Base-by-base conservation (phyloP, 37 sponge, comb jelly and placozoan genomes). In the Crambe crambe region DNA sequence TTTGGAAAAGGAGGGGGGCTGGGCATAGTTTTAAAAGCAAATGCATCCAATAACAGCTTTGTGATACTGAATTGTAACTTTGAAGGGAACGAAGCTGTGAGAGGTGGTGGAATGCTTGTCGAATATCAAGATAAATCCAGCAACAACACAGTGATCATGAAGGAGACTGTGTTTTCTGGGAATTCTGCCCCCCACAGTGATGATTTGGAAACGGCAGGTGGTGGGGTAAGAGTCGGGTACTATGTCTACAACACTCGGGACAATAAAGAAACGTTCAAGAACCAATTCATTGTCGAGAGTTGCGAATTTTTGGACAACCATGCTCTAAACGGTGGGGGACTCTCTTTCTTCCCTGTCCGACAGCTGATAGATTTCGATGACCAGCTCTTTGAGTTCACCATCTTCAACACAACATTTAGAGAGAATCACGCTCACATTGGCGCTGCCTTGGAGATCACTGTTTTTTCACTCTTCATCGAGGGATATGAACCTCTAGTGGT, bases 1-100 rank as follows among this genome's bases (percentile, higher is more conserved):
- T 73, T 83, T 68, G 84, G 83, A 2, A 26, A 83, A 56, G 89
- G 89, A 10, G 89, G 89, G 9, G 89, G 89, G 1, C 68, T 89
- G 6, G 81, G 83, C 18, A 57, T 83, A n/a, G 71, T 75, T 68
- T 67, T 89, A 61, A 83, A 75, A n/a, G 75, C 80, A 17, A 70
- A 68, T 68, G 76, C 89, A 26, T 65, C 36, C 22, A 26, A 41
- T 2, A 84, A 70, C 29, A 37, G 4, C 17, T 15, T 89, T 26
- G 17, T 2, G 0, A 56, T 89, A 10, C 3, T 29, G 12, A n/a
- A 80, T 4, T 75, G 85, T 31, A 32, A 5, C 29, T 83, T 89
- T 38, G 26, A 22, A 0, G 20, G n/a, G 0, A 89, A 89, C 32
- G 23, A 15, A 30, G 89, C 89, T 15, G 5, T 64, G 0, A 75